phyloP scores from a whole-genome alignment of 2,797 vertebrate genomes.

The Bovichtus variegatus region DNA sequence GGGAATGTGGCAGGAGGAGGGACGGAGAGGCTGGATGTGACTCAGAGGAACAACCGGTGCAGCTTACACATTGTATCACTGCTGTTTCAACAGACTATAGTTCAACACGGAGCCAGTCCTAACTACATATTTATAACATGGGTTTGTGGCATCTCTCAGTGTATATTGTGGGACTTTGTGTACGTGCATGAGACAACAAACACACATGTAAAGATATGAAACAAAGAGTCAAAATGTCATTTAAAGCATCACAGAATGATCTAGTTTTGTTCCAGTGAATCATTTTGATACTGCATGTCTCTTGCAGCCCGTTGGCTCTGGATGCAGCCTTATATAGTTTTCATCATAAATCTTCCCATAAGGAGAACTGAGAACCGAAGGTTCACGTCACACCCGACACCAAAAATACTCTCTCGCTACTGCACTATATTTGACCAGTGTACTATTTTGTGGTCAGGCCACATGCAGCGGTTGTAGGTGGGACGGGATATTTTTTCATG shows the following conservation, averaged over 20 bases:
- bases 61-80: not conserved
- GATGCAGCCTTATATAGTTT: not conserved
- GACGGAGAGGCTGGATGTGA: too few relatives aligned
- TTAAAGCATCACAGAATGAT: not conserved
- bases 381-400: slow-evolving; percentile 44
- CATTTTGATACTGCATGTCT: too few relatives aligned
- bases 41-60: not conserved
- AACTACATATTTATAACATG: not conserved
- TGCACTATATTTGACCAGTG: slow-evolving; percentile 36
- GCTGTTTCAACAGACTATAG: too few relatives aligned
- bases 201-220: too few relatives aligned
- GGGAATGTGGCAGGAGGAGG: not conserved
- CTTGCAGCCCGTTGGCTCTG: too few relatives aligned
- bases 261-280: not conserved
- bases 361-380: slow-evolving; percentile 33
- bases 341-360: slow-evolving; percentile 5
- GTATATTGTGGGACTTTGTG: too few relatives aligned
- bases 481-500: slow-evolving; percentile 3
- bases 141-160: too few relatives aligned
- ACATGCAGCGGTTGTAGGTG: slow-evolving; percentile 43
- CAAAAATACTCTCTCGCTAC: slow-evolving; percentile 44
- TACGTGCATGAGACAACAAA: too few relatives aligned
- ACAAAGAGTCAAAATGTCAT: not conserved
- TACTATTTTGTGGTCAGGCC: slow-evolving; percentile 30
- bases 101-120: too few relatives aligned